phyloP scores from a whole-genome alignment of 2,797 vertebrate genomes.

The Spea hammondii region DNA sequence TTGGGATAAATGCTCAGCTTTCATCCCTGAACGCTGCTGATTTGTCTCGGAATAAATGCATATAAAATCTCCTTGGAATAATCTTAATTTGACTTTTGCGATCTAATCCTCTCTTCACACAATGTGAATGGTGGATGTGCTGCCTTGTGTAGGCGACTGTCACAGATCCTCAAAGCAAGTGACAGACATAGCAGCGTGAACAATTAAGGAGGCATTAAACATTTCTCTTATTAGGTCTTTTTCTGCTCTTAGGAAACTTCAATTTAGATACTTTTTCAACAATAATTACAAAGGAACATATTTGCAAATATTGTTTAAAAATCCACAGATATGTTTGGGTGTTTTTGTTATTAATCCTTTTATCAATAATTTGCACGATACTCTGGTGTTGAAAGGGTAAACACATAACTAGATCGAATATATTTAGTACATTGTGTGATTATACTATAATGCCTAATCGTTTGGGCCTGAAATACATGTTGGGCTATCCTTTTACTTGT shows the following conservation, averaged over 20 bases:
- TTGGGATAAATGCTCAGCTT: constrained; percentile 28
- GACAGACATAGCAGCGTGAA: constrained; percentile 2
- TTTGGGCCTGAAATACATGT: too few relatives aligned
- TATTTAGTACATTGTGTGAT: too few relatives aligned
- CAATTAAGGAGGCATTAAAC: constrained; percentile 24
- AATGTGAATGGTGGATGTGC: constrained; percentile 11
- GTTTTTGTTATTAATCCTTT: neutral
- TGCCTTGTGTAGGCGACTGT: constrained; percentile 22
- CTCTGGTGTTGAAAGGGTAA: constrained; percentile 68
- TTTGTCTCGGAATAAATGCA: constrained; percentile 32
- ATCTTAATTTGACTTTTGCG: constrained; percentile 44
- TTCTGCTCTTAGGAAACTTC: neutral
- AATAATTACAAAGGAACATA: neutral
- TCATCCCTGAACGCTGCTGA: constrained; percentile 15
- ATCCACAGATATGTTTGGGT: neutral
- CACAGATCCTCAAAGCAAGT: constrained; percentile 28
- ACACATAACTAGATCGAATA: constrained; percentile 72
- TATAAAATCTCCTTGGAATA: constrained; percentile 42
- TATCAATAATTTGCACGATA: neutral
- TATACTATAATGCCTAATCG: too few relatives aligned
- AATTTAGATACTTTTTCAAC: neutral
- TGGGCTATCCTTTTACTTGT: too few relatives aligned
- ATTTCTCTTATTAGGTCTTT: neutral
- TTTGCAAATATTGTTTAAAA: neutral
- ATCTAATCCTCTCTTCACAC: constrained; percentile 33